Base-by-base conservation (phyloP, 92 coral and sea anemone genomes). In the Phenganax subtilis region DNA sequence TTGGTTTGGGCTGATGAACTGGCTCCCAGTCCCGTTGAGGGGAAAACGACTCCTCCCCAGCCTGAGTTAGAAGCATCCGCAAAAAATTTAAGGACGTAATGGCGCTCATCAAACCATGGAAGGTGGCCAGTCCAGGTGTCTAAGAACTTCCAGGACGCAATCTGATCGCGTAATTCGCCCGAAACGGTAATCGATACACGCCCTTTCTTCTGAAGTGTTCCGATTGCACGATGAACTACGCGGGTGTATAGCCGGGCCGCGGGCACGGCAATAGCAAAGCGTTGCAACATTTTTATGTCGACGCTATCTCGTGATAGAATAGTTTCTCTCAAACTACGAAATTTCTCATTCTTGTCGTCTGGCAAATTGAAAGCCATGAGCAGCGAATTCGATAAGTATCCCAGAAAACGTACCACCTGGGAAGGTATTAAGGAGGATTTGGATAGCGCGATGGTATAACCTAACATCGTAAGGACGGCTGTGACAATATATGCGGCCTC, bases 51-150 rank as follows among this genome's bases (percentile, higher is more conserved):
- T 37, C 86, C 89, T 51, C 88, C 89, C 88, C 93, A 90, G 6
- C 90, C 93, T 15, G 89, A 85, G 70, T 88, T 88, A 51, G 88
- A 90, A 3, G 93, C 93, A 74, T 88, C 87, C 65, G 86, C 81
- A 82, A 7, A 85, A 57, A 81, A 85, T 76, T 60, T 15, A 57
- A 86, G 69, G 37, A 80, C 85, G 10, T 54, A 77, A 75, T 88
- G 91, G 47, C 87, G 55, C 85, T 90, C 89, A 12, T 85, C 81
- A 60, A 80, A 75, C 91, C 93, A 90, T 53, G 89, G 89, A 14
- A 90, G 75, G 65, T 72, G 82, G 57, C 85, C 90, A 51, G 71
- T 55, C 88, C 88, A 89, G 66, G n/a, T 66, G 67, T 90, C 89
- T 54, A 87, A 79, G 37, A 90, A 90, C 59, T 87, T 66, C 89